Evolutionary conservation across 2,797 vertebrate genomes (phyloP).

Genomic region (Acanthiza pusilla): DNA sequence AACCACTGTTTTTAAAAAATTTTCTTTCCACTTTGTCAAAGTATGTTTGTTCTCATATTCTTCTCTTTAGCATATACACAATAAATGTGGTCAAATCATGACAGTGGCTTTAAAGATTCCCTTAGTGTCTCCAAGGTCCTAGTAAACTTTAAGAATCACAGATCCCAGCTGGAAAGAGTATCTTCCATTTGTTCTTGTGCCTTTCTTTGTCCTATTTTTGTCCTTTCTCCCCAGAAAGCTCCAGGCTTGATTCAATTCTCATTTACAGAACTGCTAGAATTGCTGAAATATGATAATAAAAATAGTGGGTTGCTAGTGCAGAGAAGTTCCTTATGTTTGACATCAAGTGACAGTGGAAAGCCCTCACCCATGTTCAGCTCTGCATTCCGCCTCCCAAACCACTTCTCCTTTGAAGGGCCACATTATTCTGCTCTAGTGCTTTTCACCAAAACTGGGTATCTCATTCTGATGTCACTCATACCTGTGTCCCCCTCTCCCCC

Average conservation of each 20-base stretch:
- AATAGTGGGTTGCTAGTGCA: background rate
- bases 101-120: conserved; percentile 44
- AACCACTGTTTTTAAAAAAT: background rate
- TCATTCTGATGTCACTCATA: background rate
- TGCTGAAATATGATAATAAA: background rate
- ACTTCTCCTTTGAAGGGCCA: background rate
- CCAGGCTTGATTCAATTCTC: background rate
- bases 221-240: background rate
- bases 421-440: background rate
- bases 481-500: background rate
- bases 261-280: background rate
- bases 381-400: background rate
- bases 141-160: background rate
- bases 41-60: conserved; percentile 31
- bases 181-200: background rate
- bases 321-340: background rate
- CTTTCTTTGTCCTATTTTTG: background rate
- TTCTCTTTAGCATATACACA: conserved; percentile 37
- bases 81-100: conserved; percentile 41
- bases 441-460: background rate
- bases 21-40: conserved; percentile 40
- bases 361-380: background rate
- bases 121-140: background rate
- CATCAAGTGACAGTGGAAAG: background rate
- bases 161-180: background rate